A percentile compares a stretch with the other conserved stretches of the same genome.
Evolutionary conservation across 2,888 invertebrate species (phyloP).

Genomic region (Eudemis profundana): DNA sequence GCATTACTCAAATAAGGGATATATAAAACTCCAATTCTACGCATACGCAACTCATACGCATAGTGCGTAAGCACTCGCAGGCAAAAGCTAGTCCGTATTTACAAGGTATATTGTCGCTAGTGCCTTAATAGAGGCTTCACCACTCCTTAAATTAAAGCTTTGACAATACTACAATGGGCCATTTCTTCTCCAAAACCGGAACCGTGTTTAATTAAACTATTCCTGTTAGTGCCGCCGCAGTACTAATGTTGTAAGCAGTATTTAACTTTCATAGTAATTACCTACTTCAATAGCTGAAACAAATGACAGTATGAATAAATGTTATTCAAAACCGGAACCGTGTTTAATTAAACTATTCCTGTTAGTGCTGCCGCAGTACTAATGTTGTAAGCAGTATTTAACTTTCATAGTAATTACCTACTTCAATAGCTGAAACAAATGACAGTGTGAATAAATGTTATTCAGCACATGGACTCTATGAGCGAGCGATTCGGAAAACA

Average conservation of each 20-base stretch:
- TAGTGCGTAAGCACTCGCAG: no score
- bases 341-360: conserved; percentile 25
- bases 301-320: no score
- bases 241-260: conserved; percentile 2
- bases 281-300: neutral
- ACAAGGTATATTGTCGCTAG: neutral
- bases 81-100: no score
- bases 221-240: conserved; percentile 3
- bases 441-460: no score
- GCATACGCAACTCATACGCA: no score
- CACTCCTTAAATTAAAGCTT: conserved; percentile 10
- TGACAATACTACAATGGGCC: conserved; percentile 15
- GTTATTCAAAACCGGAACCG: conserved; percentile 1
- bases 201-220: conserved; percentile 20
- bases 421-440: no score
- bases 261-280: neutral
- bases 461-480: neutral
- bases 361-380: conserved; percentile 1
- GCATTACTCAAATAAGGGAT: no score
- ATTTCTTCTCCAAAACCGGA: conserved; percentile 13
- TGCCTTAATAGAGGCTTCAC: neutral
- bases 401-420: neutral
- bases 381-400: neutral
- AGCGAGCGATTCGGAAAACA: no score
- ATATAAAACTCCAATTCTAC: no score